These are phyloP conservation scores for Caenorhabditis latens DNA, from an alignment of 1,140 invertebrate species.

Conservation along the genomic window DNA sequence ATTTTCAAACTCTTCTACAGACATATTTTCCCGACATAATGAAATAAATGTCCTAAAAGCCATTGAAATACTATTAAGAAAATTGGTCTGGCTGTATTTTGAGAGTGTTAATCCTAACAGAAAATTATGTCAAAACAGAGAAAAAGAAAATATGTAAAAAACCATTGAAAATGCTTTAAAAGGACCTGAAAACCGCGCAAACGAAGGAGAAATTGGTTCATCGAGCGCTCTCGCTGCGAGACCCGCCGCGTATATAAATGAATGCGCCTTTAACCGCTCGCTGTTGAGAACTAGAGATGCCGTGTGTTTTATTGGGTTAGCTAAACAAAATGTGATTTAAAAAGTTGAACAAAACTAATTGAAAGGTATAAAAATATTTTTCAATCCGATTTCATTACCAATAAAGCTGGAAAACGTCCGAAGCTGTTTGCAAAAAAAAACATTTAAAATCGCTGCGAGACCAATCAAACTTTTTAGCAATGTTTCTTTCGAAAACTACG, in stretches of 20 bases:
- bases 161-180: not conserved
- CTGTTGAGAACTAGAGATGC: not conserved
- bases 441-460: not conserved
- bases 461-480: not conserved
- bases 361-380: too few species aligned
- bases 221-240: not conserved
- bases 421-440: not conserved
- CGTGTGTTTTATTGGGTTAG: not conserved
- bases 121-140: too few species aligned
- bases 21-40: not conserved
- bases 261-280: constrained; percentile 40
- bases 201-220: not conserved
- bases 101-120: too few species aligned
- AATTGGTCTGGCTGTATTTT: not conserved
- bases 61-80: not conserved
- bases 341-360: too few species aligned
- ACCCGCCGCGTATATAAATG: constrained; percentile 24
- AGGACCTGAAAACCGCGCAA: constrained; percentile 24
- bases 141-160: not conserved
- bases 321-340: too few species aligned
- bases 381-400: too few species aligned
- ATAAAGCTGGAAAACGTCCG: too few species aligned
- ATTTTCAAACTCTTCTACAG: too few species aligned
- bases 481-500: not conserved
- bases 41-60: not conserved